Evolutionary conservation across 1,140 invertebrate species (phyloP), one percentile per base, ranked within the genome.

Genomic region (Drosophila orena): DNA sequence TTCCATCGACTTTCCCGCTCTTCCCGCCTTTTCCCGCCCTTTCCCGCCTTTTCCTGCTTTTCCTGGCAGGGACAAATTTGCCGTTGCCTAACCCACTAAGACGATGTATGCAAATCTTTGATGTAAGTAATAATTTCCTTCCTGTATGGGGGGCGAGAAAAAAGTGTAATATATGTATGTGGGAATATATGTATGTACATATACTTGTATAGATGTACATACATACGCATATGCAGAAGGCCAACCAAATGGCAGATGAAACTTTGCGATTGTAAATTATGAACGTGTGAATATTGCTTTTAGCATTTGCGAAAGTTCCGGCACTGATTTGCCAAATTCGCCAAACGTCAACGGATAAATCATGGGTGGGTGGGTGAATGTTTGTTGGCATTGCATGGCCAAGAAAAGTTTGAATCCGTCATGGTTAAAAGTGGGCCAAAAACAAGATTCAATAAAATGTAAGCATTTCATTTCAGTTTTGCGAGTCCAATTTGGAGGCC

Each of bases 81-180:
- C 52, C 68, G 11, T 70, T 77, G 58, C 69, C 56, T 58, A 57
- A 84, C 35, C 81, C 68, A 68, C 68, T 70, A 49, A 70, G 64
- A 70, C 81, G 84, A 81, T 86, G 72, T 88, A 86, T 86, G 83
- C 75, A 86, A 86, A 86, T 86, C 83, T 86, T 88, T 86, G 75
- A 86, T 88, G 83, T 86, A 88, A 86, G 83, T 86, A 86, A 86
- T 88, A 86, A 86, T 88, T 86, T 86, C 83, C 83, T 86, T 86
- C 83, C 83, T 66, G 37, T 47, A 62, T 62, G 38, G n/a, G 49
- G 49, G 50, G 20, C 30, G 50, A 69, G 34, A 46, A 35, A 53
- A 15, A 44, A 12, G 15, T 43, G 30, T 7, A 68, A 38, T 54
- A 42, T 27, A 46, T n/a, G 37, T 27, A 46, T n/a, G 37, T 38